Percentiles rank a stretch among this genome's conserved stretches.
Conservation (phyloP, 2,797 vertebrate species). For the Oryzias dopingdopingensis region DNA sequence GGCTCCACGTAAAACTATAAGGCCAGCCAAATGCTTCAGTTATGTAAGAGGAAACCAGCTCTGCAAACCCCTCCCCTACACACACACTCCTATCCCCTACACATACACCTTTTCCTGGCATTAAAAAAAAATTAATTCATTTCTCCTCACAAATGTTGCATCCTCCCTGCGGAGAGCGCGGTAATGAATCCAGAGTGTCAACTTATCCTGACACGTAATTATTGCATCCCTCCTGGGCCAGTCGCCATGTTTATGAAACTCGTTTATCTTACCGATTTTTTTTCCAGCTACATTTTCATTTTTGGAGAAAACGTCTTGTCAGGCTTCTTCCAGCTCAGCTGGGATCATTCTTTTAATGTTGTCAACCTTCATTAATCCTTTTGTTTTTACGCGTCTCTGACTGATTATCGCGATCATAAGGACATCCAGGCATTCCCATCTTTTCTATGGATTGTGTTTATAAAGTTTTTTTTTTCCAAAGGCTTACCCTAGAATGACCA, state of each 20-base stretch:
- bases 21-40: slow-evolving; percentile 12
- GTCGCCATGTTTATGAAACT: slow-evolving; percentile 22
- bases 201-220: slow-evolving; percentile 32
- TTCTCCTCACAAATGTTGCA: not conserved
- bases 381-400: too few relatives aligned
- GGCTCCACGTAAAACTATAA: slow-evolving; percentile 36
- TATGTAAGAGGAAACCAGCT: slow-evolving; percentile 35
- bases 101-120: too few relatives aligned
- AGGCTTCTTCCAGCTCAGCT: not conserved
- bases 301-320: slow-evolving; percentile 12
- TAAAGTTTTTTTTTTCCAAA: too few relatives aligned
- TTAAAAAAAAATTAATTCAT: slow-evolving; percentile 3
- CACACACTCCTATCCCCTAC: too few relatives aligned
- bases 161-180: slow-evolving; percentile 27
- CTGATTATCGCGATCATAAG: too few relatives aligned
- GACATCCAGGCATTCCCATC: too few relatives aligned
- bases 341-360: too few relatives aligned
- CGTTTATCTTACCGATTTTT: slow-evolving; percentile 28
- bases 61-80: too few relatives aligned
- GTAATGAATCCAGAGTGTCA: slow-evolving; percentile 21
- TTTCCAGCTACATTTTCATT: slow-evolving; percentile 15
- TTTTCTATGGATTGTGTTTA: too few relatives aligned
- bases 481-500: too few relatives aligned
- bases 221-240: slow-evolving; percentile 25
- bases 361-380: too few relatives aligned